Base-by-base conservation (phyloP, 2,113 vertebrate species). In the Manacus vitellinus region DNA sequence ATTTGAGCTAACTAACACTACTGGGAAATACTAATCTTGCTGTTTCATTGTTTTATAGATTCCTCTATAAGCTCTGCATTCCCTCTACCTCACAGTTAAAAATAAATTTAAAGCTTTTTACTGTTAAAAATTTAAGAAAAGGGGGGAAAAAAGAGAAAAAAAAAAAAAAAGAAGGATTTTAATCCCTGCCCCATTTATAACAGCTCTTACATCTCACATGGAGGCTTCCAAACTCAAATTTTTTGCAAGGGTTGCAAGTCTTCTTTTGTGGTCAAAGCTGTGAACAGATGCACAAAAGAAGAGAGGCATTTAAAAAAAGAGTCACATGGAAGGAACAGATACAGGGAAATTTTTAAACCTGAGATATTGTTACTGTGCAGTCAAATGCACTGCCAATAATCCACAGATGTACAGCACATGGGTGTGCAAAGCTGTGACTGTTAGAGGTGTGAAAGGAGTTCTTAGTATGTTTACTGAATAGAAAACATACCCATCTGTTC, bases 341-440 rank as follows among this genome's bases (percentile, higher is more conserved):
- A 75, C 27, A 58, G 54, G 63, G 76, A 93, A 93, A 85, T 71
- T 94, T 93, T 97, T 93, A 95, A 96, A 96, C 90, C 80, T 95
- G 95, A 92, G 75, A 92, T 91, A 88, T 12, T 96, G 92, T 92
- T 93, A 92, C 96, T 91, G 92, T 91, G 94, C 76, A 97, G 90
- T 68, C 83, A 93, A 95, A 90, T 79, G 79, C 88, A 65, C 46
- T 95, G 96, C 92, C 96, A 97, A 7, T 81, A 94, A 89, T 52
- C 80, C 88, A 81, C 95, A 96, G 96, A 96, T 96, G 96, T 91
- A 97, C 73, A 89, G 65, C 94, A 95, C 96, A 95, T 81, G 96
- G 88, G 92, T 91, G 94, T 94, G 91, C 70, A 96, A 96, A 97
- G 83, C 95, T 96, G 92, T 92, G 95, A 92, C 91, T 95, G 86